Evolutionary conservation across 2,888 invertebrate species (phyloP), one percentile per base, ranked within the genome.

Genomic region (Dorcus parallelipipedus): DNA sequence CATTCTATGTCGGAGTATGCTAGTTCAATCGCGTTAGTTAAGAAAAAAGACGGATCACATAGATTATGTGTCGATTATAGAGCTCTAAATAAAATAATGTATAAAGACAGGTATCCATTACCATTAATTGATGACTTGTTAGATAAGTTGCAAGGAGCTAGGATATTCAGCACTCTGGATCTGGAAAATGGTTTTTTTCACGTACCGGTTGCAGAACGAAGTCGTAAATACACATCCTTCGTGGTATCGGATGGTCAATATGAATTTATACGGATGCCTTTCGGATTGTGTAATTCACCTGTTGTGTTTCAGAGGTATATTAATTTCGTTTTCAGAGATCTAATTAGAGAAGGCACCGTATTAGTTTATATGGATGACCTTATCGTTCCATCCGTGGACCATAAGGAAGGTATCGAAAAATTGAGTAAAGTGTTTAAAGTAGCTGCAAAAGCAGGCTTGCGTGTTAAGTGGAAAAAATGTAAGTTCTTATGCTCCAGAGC

Each of bases 1-100:
- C 67, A 66, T 0, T 71, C 71, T 10, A 49, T 45, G 14, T 75
- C 75, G 0, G 72, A 73, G 9, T 76, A 70, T 54, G 67, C 74
- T 2, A 74, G 71, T 47, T 65, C 71, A 3, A 60, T 73, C 3
- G 69, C 73, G 1, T 48, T 74, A 9, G 67, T 70, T 2, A 65
- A 63, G 14, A 58, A 72, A 52, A 73, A 70, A 56, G 63, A 68
- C n/a, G 66, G 66, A 2, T 45, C 63, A 4, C 57, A 56, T 9
- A 54, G 71, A 52, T 52, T 72, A n/a, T n/a, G 77, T 59, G 66
- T 78, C 0, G 77, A 79, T 57, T 80, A 73, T 59, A 56, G 78
- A 7, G 60, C 63, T 23, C 48, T 78, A 1, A 79, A 79, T 62
- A 56, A 60, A 9, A 69, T 71, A 59, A 71, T 75, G 0, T 59